Evolutionary conservation across 1,140 invertebrate species (phyloP).

Genomic region (Lepeophtheirus salmonis): DNA sequence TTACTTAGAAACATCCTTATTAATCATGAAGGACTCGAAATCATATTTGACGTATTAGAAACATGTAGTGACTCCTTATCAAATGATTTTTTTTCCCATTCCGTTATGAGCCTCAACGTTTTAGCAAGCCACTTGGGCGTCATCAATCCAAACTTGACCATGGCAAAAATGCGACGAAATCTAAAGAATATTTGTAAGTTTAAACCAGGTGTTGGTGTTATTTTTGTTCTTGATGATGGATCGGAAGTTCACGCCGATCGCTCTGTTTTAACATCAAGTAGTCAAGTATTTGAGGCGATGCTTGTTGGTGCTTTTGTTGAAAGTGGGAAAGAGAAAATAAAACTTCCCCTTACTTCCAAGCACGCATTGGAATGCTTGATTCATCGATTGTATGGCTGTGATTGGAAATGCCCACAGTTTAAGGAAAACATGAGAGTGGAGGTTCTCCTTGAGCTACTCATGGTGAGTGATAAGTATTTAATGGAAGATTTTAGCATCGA

Average conservation of each 20-base stretch:
- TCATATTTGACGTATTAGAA: slow-evolving; percentile 2
- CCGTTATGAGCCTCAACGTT: not conserved
- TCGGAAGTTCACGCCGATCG: not conserved
- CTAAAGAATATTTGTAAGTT: too few species aligned
- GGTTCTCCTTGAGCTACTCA: slow-evolving; percentile 6
- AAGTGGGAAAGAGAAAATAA: not conserved
- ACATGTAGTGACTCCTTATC: not conserved
- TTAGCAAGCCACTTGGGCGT: slow-evolving; percentile 3
- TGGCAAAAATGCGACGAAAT: too few species aligned
- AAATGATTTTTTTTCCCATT: not conserved
- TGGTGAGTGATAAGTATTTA: slow-evolving; percentile 9
- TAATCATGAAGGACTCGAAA: slow-evolving; percentile 7
- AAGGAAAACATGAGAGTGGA: not conserved
- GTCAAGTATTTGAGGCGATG: slow-evolving; percentile 13
- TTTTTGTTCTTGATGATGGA: slow-evolving; percentile 8
- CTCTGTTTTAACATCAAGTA: not conserved
- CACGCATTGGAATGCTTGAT: not conserved
- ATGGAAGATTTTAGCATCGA: slow-evolving; percentile 1
- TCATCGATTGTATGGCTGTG: slow-evolving; percentile 9
- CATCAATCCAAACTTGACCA: not conserved
- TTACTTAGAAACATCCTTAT: slow-evolving; percentile 9
- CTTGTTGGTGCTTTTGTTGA: slow-evolving; percentile 1
- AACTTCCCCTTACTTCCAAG: not conserved
- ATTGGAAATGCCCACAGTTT: not conserved
- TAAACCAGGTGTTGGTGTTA: too few species aligned